A percentile compares a stretch with the other conserved stretches of the same genome.
These are phyloP conservation scores for Drosophila dives DNA, from an alignment of 2,888 invertebrate species.

Conservation along the genomic window DNA sequence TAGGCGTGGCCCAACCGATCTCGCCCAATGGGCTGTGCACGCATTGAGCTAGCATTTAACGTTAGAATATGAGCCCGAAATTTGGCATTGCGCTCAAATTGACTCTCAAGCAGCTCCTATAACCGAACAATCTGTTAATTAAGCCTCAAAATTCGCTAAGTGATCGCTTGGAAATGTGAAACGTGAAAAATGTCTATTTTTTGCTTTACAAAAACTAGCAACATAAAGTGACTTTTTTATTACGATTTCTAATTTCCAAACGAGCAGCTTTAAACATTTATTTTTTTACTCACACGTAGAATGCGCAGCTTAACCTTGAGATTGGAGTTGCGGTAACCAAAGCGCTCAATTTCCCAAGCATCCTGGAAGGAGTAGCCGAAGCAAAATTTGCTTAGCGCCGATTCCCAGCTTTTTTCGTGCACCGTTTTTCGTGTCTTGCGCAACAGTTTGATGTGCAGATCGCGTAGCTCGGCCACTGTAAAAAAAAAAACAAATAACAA, in stretches of 20 bases:
- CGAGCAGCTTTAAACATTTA: neutral
- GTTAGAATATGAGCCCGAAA: conserved; percentile 95
- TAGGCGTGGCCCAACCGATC: conserved; percentile 96
- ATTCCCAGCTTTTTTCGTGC: conserved; percentile 95
- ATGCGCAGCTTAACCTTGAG: conserved; percentile 94
- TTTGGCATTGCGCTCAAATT: conserved; percentile 97
- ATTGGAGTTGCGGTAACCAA: conserved; percentile 97
- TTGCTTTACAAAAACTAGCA: neutral
- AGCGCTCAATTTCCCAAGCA: conserved; percentile 97
- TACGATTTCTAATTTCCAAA: neutral
- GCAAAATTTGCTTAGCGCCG: conserved; percentile 94
- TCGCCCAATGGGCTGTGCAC: conserved; percentile 94
- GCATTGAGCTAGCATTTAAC: conserved; percentile 91
- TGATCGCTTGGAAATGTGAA: neutral
- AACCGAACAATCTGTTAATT: conserved; percentile 60
- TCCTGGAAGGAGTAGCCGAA: conserved; percentile 94
- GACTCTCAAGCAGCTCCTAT: conserved; percentile 95
- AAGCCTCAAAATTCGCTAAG: neutral
- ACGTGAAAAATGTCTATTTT: neutral
- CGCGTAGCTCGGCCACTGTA: conserved; percentile 93
- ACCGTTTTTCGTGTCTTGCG: conserved; percentile 94
- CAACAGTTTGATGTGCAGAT: conserved; percentile 95
- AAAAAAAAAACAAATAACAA: conserved; percentile 49
- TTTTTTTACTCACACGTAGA: conserved; percentile 89
- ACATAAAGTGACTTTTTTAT: neutral